Percentiles rank a stretch among this genome's conserved stretches.
These are phyloP conservation scores for Trogon surrucura DNA, from an alignment of 2,113 vertebrate species.

Conservation along the genomic window DNA sequence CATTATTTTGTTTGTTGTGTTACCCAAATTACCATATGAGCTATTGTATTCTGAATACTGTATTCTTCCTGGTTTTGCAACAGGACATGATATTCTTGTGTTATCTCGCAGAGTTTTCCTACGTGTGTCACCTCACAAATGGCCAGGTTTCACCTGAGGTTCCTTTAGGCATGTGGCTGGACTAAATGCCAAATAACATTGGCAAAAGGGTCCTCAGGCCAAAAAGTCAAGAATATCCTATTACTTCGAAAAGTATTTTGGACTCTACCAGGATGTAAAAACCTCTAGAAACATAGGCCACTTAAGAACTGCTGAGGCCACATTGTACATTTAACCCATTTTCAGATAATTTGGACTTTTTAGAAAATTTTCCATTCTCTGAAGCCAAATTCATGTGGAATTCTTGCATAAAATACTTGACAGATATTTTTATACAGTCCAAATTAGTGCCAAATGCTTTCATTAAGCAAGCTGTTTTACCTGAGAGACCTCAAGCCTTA, in stretches of 20 bases:
- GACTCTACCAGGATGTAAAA: background rate
- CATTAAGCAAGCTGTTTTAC: background rate
- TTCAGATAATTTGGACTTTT: background rate
- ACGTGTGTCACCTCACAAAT: background rate
- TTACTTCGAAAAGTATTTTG: background rate
- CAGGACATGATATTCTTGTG: background rate
- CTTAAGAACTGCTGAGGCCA: background rate
- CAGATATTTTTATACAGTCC: background rate
- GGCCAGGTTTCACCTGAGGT: background rate
- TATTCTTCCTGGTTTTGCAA: background rate
- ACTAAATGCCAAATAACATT: background rate
- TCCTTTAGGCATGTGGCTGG: background rate
- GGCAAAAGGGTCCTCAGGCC: background rate
- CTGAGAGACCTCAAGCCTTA: background rate
- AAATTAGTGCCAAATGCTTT: background rate
- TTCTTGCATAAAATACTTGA: background rate
- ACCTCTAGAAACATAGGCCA: background rate
- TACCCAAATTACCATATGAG: background rate
- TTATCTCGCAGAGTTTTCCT: background rate
- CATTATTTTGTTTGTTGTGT: background rate
- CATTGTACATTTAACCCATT: background rate
- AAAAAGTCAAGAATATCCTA: background rate
- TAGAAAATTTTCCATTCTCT: background rate
- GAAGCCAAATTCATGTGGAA: background rate
- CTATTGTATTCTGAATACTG: background rate